Percentiles rank a stretch among this genome's conserved stretches.
These are phyloP conservation scores for Sisor rabdophorus DNA, from an alignment of 2,113 vertebrate genomes.

Conservation along the genomic window DNA sequence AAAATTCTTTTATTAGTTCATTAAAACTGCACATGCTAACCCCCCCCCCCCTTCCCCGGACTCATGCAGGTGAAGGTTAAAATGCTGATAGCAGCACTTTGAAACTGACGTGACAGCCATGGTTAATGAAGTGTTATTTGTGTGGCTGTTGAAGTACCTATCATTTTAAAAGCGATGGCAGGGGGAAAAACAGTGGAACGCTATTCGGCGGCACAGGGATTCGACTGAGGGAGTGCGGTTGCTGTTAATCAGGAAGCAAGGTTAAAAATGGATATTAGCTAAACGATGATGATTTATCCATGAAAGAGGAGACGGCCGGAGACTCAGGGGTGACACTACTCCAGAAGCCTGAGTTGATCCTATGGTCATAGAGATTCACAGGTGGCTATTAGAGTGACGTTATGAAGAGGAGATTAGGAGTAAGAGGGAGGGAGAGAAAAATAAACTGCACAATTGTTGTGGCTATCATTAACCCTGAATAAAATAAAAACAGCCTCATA, in stretches of 20 bases:
- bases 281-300: slow-evolving; percentile 55
- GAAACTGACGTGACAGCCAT: slow-evolving; percentile 54
- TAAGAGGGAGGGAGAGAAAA: slow-evolving; percentile 23
- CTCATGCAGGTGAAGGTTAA: slow-evolving; percentile 61
- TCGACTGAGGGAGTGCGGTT: slow-evolving; percentile 48
- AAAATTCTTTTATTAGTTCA: slow-evolving; percentile 63
- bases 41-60: slow-evolving; percentile 4
- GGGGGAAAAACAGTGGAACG: slow-evolving; percentile 31
- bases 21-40: slow-evolving; percentile 50
- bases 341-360: slow-evolving; percentile 66
- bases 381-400: slow-evolving; percentile 65
- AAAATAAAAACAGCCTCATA: slow-evolving; percentile 33
- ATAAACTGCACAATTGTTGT: slow-evolving; percentile 62
- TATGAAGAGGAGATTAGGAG: slow-evolving; percentile 31
- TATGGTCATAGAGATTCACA: slow-evolving; percentile 67
- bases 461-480: slow-evolving; percentile 52
- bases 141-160: slow-evolving; percentile 56
- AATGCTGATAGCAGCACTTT: slow-evolving; percentile 61
- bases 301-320: slow-evolving; percentile 44
- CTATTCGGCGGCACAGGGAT: slow-evolving; percentile 53
- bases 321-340: slow-evolving; percentile 58
- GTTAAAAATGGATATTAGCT: slow-evolving; percentile 63
- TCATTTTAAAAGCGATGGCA: slow-evolving; percentile 46
- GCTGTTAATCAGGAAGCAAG: slow-evolving; percentile 64
- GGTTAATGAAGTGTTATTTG: slow-evolving; percentile 64